These are phyloP conservation scores for Trachelus iudaicus DNA, from an alignment of 2,888 invertebrate genomes.

Conservation along the genomic window DNA sequence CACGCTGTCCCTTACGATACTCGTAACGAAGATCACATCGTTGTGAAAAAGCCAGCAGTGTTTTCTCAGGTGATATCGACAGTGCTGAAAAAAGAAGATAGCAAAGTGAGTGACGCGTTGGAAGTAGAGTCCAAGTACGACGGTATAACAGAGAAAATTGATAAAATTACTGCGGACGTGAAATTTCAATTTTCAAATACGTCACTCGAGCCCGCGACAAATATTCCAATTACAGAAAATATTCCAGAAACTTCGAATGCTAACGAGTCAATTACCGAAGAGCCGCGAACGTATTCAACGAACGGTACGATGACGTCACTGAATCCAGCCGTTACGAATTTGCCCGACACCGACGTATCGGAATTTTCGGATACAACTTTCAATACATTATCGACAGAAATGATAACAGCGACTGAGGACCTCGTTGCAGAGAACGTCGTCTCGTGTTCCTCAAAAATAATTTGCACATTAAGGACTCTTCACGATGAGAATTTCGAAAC, in stretches of 20 bases:
- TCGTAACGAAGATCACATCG: constrained; percentile 15
- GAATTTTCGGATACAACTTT: neutral
- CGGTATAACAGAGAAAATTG: neutral
- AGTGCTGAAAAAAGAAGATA: neutral
- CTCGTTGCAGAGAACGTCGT: neutral
- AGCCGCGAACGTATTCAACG: neutral
- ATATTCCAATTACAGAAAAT: neutral
- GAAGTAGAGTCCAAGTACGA: neutral
- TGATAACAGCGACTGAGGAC: neutral
- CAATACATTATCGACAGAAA: neutral
- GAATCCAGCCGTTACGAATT: neutral
- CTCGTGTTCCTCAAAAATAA: neutral
- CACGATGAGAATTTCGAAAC: neutral
- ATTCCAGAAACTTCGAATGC: neutral
- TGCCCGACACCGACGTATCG: neutral
- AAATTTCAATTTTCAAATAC: neutral
- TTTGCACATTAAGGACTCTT: neutral
- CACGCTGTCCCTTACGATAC: constrained; percentile 14
- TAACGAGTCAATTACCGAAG: neutral
- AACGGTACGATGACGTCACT: neutral
- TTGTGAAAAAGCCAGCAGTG: constrained; percentile 15
- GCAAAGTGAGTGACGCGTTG: neutral
- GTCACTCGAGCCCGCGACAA: neutral
- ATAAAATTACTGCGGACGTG: no score
- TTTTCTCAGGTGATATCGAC: neutral